These are phyloP conservation scores for Aldabrachelys gigantea DNA, from an alignment of 2,113 vertebrate genomes.

Conservation along the genomic window DNA sequence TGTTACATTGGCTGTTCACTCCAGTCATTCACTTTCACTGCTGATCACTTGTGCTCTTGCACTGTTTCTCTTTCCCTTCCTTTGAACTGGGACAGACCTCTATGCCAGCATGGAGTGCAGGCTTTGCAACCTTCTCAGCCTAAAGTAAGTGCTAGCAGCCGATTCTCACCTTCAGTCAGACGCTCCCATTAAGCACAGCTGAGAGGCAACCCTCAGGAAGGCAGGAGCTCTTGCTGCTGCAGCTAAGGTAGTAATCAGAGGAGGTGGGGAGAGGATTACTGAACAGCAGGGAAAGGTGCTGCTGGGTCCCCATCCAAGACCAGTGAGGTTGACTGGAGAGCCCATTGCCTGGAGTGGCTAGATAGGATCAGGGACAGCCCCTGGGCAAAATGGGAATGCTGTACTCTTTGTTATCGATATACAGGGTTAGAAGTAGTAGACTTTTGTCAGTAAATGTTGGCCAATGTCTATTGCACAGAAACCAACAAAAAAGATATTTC, in stretches of 20 bases:
- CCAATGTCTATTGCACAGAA: not conserved
- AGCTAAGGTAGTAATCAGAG: not conserved
- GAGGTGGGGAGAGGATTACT: not conserved
- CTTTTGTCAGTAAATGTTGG: not conserved
- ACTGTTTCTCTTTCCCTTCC: not conserved
- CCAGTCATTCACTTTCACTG: rapidly evolving
- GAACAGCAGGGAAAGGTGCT: not conserved
- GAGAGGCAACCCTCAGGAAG: not conserved
- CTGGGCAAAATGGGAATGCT: not conserved
- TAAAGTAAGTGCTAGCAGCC: not conserved
- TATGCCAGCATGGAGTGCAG: not conserved
- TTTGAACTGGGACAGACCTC: not conserved
- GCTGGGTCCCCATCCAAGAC: not conserved
- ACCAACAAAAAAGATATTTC: not conserved
- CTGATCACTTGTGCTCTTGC: not conserved
- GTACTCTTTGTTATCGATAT: not conserved
- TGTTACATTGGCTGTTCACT: not conserved
- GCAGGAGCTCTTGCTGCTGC: not conserved
- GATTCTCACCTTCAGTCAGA: not conserved
- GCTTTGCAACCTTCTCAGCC: not conserved
- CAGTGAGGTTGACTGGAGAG: not conserved
- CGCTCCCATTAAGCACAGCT: not conserved
- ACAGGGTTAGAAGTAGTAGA: not conserved
- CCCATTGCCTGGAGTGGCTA: not conserved
- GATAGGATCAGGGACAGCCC: not conserved